Percentiles rank a stretch among this genome's conserved stretches.
These are phyloP conservation scores for Remorina albescens DNA, from an alignment of 2,797 vertebrate species.

Conservation along the genomic window DNA sequence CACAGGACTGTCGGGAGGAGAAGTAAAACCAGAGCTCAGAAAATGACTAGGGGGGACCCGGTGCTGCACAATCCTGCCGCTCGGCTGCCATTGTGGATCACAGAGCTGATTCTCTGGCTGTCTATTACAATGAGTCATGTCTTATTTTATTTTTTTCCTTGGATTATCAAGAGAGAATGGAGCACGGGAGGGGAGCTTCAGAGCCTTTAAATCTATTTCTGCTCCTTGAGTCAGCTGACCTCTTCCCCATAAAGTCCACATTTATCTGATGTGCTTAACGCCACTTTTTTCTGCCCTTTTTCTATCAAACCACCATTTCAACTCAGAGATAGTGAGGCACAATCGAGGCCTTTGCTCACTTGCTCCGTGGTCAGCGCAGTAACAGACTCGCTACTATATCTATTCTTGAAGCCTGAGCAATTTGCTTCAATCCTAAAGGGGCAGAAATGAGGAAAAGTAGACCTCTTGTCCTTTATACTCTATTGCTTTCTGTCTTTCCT, in stretches of 20 bases:
- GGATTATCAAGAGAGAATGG: conserved; percentile 71
- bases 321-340: conserved; percentile 54
- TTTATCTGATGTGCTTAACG: conserved; percentile 60
- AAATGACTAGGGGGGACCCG: conserved; percentile 51
- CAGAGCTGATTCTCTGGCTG: conserved; percentile 68
- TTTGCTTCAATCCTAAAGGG: conserved; percentile 58
- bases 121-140: conserved; percentile 73
- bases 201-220: conserved; percentile 64
- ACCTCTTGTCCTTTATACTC: conserved; percentile 11
- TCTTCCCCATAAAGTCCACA: conserved; percentile 50
- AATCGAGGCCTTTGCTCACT: conserved; percentile 47
- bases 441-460: conserved; percentile 42
- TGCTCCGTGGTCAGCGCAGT: conserved; percentile 46
- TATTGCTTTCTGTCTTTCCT: conserved; percentile 15
- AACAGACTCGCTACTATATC: conserved; percentile 47
- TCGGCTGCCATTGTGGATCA: conserved; percentile 68
- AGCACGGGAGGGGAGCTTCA: conserved; percentile 45
- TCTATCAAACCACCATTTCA: conserved; percentile 59
- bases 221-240: conserved; percentile 53
- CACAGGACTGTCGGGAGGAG: conserved; percentile 62
- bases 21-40: conserved; percentile 62
- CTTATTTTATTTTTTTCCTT: conserved; percentile 66
- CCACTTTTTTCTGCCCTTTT: conserved; percentile 29
- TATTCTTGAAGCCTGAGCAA: conserved; percentile 56
- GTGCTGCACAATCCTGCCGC: conserved; percentile 48